phyloP scores from a whole-genome alignment of 2,113 vertebrate species.

The Dasypus novemcinctus region DNA sequence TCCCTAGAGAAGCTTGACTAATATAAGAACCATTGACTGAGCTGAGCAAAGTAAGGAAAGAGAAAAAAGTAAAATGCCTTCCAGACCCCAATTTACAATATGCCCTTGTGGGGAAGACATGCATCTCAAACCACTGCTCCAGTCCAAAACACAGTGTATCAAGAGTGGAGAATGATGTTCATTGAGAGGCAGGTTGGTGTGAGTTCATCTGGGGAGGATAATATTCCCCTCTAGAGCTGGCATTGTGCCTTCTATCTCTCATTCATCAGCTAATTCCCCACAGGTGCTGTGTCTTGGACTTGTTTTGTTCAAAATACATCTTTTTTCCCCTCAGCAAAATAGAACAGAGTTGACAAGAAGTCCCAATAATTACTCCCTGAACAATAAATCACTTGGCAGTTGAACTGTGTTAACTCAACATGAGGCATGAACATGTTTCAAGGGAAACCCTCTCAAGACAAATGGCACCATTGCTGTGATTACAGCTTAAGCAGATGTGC shows the following conservation, averaged over 20 bases:
- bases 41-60: not conserved
- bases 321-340: constrained; percentile 27
- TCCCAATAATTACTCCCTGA: constrained; percentile 54
- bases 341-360: constrained; percentile 63
- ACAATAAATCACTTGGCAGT: constrained; percentile 52
- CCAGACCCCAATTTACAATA: not conserved
- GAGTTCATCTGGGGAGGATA: constrained; percentile 15
- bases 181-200: not conserved
- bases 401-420: not conserved
- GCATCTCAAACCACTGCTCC: fast-evolving
- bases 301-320: constrained; percentile 51
- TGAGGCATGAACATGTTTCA: not conserved
- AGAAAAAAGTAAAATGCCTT: not conserved
- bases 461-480: not conserved
- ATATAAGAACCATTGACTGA: not conserved
- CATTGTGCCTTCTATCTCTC: not conserved
- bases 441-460: constrained; percentile 33
- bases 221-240: not conserved
- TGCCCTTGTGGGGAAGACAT: fast-evolving
- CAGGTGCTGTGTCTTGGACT: constrained; percentile 54
- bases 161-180: fast-evolving
- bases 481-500: not conserved
- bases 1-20: no score
- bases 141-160: fast-evolving
- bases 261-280: constrained; percentile 69